Conservation (phyloP, 92 coral and sea anemone species). For the Pocillopora grandis region DNA sequence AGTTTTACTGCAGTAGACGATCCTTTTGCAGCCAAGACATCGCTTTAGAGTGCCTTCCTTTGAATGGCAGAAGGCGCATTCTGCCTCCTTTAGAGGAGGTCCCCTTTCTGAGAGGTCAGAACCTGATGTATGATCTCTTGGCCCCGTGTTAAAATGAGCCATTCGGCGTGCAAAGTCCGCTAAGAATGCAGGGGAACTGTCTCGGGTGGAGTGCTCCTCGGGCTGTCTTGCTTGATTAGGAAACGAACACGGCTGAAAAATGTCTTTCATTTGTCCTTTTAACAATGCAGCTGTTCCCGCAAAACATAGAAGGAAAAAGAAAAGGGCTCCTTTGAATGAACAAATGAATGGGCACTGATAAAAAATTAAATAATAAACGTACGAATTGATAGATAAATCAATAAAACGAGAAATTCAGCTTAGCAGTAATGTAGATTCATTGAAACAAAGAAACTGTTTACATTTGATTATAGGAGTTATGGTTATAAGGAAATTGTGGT, state of each 20-base stretch:
- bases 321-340: no score
- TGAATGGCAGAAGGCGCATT: constrained; percentile 44
- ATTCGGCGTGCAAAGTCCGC: neutral
- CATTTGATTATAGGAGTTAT: no score
- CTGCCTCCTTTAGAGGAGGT: constrained; percentile 14
- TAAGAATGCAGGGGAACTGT: neutral
- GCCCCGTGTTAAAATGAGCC: neutral
- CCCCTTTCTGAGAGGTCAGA: neutral
- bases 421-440: no score
- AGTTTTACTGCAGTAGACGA: constrained; percentile 37
- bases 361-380: no score
- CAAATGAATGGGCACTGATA: no score
- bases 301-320: no score
- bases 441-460: no score
- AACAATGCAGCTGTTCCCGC: neutral
- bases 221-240: neutral
- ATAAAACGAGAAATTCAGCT: no score
- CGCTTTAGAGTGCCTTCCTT: constrained; percentile 35
- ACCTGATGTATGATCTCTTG: neutral
- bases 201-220: neutral
- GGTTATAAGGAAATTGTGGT: no score
- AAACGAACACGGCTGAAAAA: neutral
- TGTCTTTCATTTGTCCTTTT: neutral
- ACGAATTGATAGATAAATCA: no score
- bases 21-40: constrained; percentile 45